These are phyloP conservation scores for Drosophila mimica DNA, from an alignment of 2,888 invertebrate genomes.

Conservation along the genomic window DNA sequence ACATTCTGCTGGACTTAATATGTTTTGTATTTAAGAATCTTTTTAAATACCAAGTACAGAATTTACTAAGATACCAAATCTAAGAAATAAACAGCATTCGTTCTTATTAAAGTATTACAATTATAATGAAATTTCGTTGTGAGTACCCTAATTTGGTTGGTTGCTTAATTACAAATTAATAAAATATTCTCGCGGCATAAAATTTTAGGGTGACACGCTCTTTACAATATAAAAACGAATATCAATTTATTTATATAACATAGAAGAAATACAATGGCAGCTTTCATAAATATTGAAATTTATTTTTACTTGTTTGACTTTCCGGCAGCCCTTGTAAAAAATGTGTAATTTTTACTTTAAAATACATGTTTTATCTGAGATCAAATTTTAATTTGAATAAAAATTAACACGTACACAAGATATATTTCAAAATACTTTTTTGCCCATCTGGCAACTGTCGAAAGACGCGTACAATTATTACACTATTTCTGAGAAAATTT, in stretches of 20 bases:
- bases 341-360: not conserved
- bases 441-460: not conserved
- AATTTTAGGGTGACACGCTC: not conserved
- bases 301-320: too few relatives aligned
- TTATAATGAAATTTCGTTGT: too few relatives aligned
- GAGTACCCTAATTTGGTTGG: too few relatives aligned
- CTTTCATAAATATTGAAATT: too few relatives aligned
- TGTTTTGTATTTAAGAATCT: not conserved
- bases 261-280: too few relatives aligned
- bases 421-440: too few relatives aligned
- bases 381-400: rapidly evolving
- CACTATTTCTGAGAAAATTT: not conserved
- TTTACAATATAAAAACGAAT: not conserved
- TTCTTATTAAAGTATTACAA: too few relatives aligned
- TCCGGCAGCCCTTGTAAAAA: rapidly evolving
- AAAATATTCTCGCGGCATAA: too few relatives aligned
- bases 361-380: too few relatives aligned
- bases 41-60: not conserved
- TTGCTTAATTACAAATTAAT: too few relatives aligned
- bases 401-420: not conserved
- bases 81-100: not conserved
- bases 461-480: not conserved
- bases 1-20: not conserved
- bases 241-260: too few relatives aligned
- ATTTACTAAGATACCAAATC: not conserved